phyloP scores from a whole-genome alignment of 2,888 invertebrate species.

The Hypselothyrea guttata region DNA sequence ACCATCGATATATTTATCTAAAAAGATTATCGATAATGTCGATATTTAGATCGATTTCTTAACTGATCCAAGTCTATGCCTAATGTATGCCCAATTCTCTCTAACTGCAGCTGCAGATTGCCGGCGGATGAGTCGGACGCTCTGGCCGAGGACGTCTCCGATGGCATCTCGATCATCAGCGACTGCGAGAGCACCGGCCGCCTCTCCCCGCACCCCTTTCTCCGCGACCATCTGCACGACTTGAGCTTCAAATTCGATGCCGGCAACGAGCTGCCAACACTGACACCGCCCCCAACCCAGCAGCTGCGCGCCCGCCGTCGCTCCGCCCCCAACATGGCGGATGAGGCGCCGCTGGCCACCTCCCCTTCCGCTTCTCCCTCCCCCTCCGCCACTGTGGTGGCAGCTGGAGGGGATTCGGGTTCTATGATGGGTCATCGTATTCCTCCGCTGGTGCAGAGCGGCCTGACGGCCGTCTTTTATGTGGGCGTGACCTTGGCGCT shows the following conservation, averaged over 20 bases:
- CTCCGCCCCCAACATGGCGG: background rate
- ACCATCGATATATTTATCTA: too few relatives aligned
- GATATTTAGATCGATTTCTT: too few relatives aligned
- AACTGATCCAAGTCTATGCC: too few relatives aligned
- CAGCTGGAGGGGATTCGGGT: background rate
- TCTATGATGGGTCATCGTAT: slow-evolving; percentile 21
- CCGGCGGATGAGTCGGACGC: slow-evolving; percentile 43
- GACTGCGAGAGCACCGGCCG: slow-evolving; percentile 81
- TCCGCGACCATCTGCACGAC: slow-evolving; percentile 68
- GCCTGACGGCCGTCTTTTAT: slow-evolving; percentile 72
- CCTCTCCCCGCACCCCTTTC: slow-evolving; percentile 73
- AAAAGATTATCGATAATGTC: too few relatives aligned
- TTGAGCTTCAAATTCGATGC: slow-evolving; percentile 49
- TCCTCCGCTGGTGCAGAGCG: slow-evolving; percentile 54
- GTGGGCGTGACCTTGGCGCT: slow-evolving; percentile 67
- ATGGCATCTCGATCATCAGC: slow-evolving; percentile 82
- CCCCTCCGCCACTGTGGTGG: background rate
- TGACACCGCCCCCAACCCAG: background rate
- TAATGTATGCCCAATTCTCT: too few relatives aligned
- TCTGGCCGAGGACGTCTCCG: slow-evolving; percentile 79
- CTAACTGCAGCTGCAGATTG: slow-evolving; percentile 32
- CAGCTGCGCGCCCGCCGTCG: slow-evolving; percentile 20
- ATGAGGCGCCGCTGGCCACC: slow-evolving; percentile 3
- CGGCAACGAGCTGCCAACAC: slow-evolving; percentile 32
- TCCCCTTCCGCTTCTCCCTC: too few relatives aligned